Base-by-base conservation (phyloP, 2,113 vertebrate species). In the Nerophis ophidion region DNA sequence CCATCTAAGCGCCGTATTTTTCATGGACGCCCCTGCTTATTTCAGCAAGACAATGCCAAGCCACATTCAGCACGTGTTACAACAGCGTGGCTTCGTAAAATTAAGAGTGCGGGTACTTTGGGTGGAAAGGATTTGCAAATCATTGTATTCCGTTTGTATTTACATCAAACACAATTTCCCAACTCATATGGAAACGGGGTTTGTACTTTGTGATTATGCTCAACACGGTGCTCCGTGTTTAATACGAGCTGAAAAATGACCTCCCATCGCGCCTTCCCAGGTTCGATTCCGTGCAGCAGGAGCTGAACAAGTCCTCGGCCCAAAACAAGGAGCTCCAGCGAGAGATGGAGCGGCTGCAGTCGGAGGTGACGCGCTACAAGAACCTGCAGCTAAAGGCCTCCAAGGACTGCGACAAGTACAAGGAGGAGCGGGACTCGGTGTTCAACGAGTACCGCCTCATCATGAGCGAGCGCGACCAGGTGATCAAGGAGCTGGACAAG, bases 401-500 rank as follows among this genome's bases (percentile, higher is more conserved):
- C 50, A 98, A 98, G 83, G 97, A 99, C 80, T 92, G 92, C 0
- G 97, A 99, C 81, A 98, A 98, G 70, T 98, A 92, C 86, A 98
- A 94, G 81, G 97, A 98, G 75, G 97, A 98, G 84, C 90, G 97
- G 10, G 97, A 99, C 54, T 98, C 97, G 0, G 96, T 99, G 76
- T 97, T 98, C 80, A 98, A 92, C 52, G 97, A 99, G 79, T 99
- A 99, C 47, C 94, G 94, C 9, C 93, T 98, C 66, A 97, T 99
- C 72, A 99, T 99, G 97, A 98, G 97, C 0, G 97, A 99, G 83
- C 85, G 97, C 5, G 97, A 99, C 90, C 97, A 99, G 88, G 96
- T 99, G 63, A 98, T 98, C 84, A 98, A 98, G 45, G 97, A 99
- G 84, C 87, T 98, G 70, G 97, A 99, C 87, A 98, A 96, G 74